Conservation (phyloP, 2,888 invertebrate genomes). For the Troglohyphantes excavatus region DNA sequence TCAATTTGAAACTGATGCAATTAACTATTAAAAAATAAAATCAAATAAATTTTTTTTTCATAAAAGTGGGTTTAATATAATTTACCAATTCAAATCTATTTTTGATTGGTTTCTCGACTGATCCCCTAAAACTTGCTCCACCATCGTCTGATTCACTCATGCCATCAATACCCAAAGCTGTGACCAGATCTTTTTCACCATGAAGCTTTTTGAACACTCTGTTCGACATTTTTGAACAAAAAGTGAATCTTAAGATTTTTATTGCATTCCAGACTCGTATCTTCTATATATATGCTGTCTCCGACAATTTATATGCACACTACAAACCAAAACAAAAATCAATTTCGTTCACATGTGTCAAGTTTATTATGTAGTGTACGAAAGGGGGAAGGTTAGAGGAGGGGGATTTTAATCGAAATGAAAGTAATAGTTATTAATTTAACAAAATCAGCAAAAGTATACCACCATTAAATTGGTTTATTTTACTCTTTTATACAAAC, state of each 20-base stretch:
- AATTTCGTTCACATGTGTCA: slow-evolving; percentile 44
- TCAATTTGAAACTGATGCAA: no score
- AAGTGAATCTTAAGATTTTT: background rate
- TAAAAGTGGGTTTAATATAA: background rate
- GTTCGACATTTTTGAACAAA: slow-evolving; percentile 80
- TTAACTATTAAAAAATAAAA: no score
- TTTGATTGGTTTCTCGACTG: slow-evolving; percentile 79
- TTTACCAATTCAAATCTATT: slow-evolving; percentile 88
- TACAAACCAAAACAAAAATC: slow-evolving; percentile 51
- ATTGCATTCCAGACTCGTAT: background rate
- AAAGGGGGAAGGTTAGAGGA: background rate
- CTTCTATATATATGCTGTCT: background rate
- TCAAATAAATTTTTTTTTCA: no score
- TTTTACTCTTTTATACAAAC: no score
- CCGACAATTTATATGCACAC: background rate
- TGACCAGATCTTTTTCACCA: slow-evolving; percentile 84
- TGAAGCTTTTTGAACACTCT: slow-evolving; percentile 84
- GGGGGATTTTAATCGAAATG: background rate
- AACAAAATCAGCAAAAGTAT: no score
- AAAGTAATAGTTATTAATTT: slow-evolving; percentile 5
- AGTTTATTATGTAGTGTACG: background rate
- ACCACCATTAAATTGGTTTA: no score
- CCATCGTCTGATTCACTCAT: slow-evolving; percentile 82
- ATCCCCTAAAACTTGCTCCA: slow-evolving; percentile 80
- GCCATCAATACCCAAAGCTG: slow-evolving; percentile 84